These are phyloP conservation scores for Neosilurus hyrtlii DNA, from an alignment of 2,797 vertebrate species.

Conservation along the genomic window DNA sequence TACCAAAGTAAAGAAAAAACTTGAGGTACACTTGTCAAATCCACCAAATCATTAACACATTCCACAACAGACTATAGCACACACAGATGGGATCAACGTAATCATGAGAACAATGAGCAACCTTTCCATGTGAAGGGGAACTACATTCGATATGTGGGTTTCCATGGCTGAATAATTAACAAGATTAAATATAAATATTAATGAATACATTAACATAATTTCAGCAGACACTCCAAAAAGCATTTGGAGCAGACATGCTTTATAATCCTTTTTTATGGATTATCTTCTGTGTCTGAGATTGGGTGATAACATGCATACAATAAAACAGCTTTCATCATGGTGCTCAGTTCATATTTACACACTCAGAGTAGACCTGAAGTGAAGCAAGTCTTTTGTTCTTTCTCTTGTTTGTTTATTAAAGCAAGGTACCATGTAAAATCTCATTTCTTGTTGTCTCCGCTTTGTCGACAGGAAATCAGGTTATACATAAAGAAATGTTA, in stretches of 20 bases:
- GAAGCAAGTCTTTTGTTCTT: constrained; percentile 48
- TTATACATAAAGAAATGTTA: constrained; percentile 52
- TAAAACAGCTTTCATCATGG: constrained; percentile 31
- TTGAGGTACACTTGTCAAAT: constrained; percentile 70
- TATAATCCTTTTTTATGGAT: constrained; percentile 46
- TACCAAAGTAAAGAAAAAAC: constrained; percentile 32
- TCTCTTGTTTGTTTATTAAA: constrained; percentile 47
- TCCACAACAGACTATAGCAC: constrained; percentile 58
- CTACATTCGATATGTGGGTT: constrained; percentile 3
- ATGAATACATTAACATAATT: constrained; percentile 39
- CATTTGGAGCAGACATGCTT: constrained; percentile 37
- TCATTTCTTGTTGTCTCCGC: constrained; percentile 46
- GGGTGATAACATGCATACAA: constrained; percentile 34
- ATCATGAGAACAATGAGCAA: constrained; percentile 36
- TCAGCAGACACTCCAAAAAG: constrained; percentile 18
- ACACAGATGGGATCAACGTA: constrained; percentile 45
- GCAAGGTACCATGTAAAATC: constrained; percentile 43
- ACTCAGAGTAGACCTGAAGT: constrained; percentile 36
- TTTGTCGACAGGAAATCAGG: constrained; percentile 43
- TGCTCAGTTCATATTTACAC: constrained; percentile 42
- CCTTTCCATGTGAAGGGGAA: constrained; percentile 20
- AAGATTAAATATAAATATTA: constrained; percentile 42
- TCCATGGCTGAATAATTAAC: constrained; percentile 40
- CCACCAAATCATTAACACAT: constrained; percentile 70
- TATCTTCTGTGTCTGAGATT: constrained; percentile 39